Evolutionary conservation across 2,888 invertebrate species (phyloP).

Genomic region (Dinocampus coccinellae): DNA sequence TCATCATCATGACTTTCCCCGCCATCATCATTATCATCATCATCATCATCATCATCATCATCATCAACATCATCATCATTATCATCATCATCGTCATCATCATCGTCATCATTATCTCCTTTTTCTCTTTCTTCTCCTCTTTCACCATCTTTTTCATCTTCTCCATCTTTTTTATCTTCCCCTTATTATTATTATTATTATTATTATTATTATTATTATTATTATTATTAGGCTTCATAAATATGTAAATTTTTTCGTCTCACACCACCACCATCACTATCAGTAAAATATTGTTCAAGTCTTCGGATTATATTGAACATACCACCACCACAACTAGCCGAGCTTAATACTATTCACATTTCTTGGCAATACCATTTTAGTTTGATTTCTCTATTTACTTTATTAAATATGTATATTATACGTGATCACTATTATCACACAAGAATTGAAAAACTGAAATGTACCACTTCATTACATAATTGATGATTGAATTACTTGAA

Average conservation of each 20-base stretch:
- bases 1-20: constrained; percentile 26
- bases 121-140: no score
- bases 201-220: neutral
- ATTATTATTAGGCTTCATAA: neutral
- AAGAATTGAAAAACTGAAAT: no score
- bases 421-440: no score
- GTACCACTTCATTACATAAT: no score
- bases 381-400: no score
- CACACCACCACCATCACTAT: neutral
- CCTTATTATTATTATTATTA: constrained; percentile 6
- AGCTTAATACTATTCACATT: constrained; percentile 52
- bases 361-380: neutral
- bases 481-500: no score
- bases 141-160: constrained; percentile 28
- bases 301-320: constrained; percentile 19
- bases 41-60: constrained; percentile 7
- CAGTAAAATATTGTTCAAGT: constrained; percentile 20
- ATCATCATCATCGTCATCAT: constrained; percentile 19
- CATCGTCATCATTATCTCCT: neutral
- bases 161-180: constrained; percentile 21
- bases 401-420: no score
- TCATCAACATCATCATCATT: neutral
- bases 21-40: constrained; percentile 30
- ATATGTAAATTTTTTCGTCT: neutral
- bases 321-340: constrained; percentile 55